A percentile compares a stretch with the other conserved stretches of the same genome.
phyloP scores from a whole-genome alignment of 2,797 vertebrate species.

The Mormyrops attenuatus region DNA sequence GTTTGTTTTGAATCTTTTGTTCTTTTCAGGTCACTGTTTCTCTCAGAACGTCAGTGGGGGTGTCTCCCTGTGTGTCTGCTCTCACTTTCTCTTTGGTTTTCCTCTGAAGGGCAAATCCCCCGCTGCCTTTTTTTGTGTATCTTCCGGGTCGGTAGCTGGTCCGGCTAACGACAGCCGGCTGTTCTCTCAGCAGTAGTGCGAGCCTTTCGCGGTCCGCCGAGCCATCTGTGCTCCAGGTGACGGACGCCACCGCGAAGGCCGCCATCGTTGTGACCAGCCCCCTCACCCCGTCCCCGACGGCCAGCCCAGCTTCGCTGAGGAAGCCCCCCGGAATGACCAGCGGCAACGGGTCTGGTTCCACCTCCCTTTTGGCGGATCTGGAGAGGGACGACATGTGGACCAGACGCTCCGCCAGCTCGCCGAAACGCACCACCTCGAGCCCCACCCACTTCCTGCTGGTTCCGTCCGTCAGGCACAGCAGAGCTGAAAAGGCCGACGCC shows the following conservation, averaged over 20 bases:
- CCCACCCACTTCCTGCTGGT: slow-evolving; percentile 42
- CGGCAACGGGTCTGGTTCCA: slow-evolving; percentile 20
- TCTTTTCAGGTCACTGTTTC: background rate
- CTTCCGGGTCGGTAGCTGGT: background rate
- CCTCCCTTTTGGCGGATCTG: slow-evolving; percentile 21
- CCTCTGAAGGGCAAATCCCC: background rate
- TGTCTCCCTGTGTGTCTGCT: background rate
- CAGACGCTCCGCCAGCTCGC: slow-evolving; percentile 29
- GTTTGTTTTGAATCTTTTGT: background rate
- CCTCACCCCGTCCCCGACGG: slow-evolving; percentile 6
- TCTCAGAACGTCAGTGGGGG: background rate
- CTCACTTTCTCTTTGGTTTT: background rate
- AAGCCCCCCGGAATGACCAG: slow-evolving; percentile 30
- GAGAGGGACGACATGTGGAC: slow-evolving; percentile 39
- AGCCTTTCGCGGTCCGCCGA: slow-evolving; percentile 57
- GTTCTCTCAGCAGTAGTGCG: slow-evolving; percentile 56
- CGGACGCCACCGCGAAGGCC: slow-evolving; percentile 18
- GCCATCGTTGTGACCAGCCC: slow-evolving; percentile 29
- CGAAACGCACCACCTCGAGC: slow-evolving; percentile 35
- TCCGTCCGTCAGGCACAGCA: slow-evolving; percentile 44
- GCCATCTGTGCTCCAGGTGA: slow-evolving; percentile 39
- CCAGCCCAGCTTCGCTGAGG: slow-evolving; percentile 19
- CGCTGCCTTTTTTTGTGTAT: background rate
- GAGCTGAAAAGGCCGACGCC: slow-evolving; percentile 34
- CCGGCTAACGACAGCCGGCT: slow-evolving; percentile 16